Percentiles rank a stretch among this genome's conserved stretches.
These are phyloP conservation scores for Anarhynchus alexandrinus DNA, from an alignment of 2,113 vertebrate species.

Conservation along the genomic window DNA sequence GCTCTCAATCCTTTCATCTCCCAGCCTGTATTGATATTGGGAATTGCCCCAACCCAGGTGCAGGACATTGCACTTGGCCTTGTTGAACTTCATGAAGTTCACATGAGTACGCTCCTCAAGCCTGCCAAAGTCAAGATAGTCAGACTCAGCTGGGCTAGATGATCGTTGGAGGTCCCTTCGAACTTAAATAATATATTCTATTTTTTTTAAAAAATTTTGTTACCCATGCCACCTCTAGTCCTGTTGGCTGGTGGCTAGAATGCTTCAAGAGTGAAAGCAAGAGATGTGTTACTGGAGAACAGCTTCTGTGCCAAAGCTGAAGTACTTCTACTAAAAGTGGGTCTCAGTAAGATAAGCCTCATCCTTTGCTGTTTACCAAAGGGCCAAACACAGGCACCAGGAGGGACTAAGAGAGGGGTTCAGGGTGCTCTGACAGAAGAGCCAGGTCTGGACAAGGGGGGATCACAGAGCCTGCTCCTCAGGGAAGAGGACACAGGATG, in stretches of 20 bases:
- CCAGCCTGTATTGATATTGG: not conserved
- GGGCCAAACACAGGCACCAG: not conserved
- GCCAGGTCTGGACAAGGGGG: not conserved
- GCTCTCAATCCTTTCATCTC: not conserved
- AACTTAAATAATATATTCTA: not conserved
- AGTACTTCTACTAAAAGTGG: not conserved
- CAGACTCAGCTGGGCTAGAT: not conserved
- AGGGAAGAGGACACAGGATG: not conserved
- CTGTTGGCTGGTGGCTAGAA: not conserved
- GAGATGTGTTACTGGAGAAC: not conserved
- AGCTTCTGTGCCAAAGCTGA: not conserved
- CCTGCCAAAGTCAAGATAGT: not conserved
- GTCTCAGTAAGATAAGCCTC: not conserved
- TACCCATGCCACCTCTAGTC: fast-evolving
- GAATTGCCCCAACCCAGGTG: not conserved
- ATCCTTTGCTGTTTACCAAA: not conserved
- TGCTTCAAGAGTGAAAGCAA: not conserved
- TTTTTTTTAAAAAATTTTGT: not conserved
- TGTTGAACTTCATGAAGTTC: not conserved
- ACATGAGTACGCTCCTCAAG: not conserved
- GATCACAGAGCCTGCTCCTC: not conserved
- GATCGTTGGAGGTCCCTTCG: not conserved
- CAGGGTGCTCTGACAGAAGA: not conserved
- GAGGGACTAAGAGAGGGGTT: not conserved
- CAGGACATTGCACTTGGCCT: not conserved